Base-by-base conservation (phyloP, 2,113 vertebrate species). In the Sarotherodon lohbergeri region DNA sequence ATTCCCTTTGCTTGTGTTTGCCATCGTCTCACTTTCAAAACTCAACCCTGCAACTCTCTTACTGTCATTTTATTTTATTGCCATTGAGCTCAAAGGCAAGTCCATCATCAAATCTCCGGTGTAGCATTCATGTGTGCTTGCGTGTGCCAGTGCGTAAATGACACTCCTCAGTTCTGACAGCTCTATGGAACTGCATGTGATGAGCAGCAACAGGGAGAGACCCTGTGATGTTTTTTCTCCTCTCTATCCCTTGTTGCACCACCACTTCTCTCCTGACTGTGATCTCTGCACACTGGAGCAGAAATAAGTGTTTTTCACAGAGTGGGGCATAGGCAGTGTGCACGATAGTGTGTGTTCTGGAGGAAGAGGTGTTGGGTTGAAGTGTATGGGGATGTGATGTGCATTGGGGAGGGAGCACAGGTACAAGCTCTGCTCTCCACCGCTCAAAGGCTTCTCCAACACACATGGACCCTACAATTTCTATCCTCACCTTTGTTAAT, bases 221-320 rank as follows among this genome's bases (percentile, higher is more conserved):
- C 86, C 63, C 52, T 86, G 52, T 5, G 80, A 81, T 92, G 71
- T 59, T 57, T 85, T 68, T 92, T 87, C 83, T 79, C 22, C 76
- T 83, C 52, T 91, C 79, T 68, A 27, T 78, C 46, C 86, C 85
- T 88, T 86, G 85, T 91, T 88, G 90, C 91, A 84, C 66, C 86
- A 83, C 83, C 41, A 63, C 89, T 89, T 83, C 86, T 81, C 87
- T 91, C 71, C 73, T 82, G 85, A 90, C 90, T 94, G 82, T 91
- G 90, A 93, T 94, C 88, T 84, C 81, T 91, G 93, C 88, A 93
- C 91, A 90, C 55, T 92, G 87, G 55, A 91, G 92, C 91, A 89
- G 91, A 95, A 94, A 85, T 92, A 94, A 94, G 86, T 87, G 86
- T 87, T 93, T 92, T 93, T 92, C 82, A 92, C 50, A 17, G 89